Percentiles rank a stretch among this genome's conserved stretches.
phyloP scores from a whole-genome alignment of 2,888 invertebrate species.

The Lasioglossum malachurum region DNA sequence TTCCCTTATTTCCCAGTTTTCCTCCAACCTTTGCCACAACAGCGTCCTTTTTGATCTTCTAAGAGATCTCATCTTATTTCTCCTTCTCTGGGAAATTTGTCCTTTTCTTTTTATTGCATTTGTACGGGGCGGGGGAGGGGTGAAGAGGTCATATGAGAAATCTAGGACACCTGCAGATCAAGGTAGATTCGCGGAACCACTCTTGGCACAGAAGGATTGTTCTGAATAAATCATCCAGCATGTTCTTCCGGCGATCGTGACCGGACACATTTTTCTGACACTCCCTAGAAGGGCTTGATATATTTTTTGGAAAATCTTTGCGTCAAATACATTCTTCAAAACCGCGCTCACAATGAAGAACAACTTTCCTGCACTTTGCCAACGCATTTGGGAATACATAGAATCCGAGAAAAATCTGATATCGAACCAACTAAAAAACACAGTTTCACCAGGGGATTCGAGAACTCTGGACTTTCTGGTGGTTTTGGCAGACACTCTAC shows the following conservation, averaged over 20 bases:
- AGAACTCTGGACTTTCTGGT: background rate
- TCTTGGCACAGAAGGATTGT: background rate
- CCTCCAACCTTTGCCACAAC: background rate
- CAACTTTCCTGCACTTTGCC: background rate
- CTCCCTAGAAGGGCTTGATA: background rate
- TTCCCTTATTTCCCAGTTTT: background rate
- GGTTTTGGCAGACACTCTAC: background rate
- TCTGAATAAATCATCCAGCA: background rate
- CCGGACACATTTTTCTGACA: background rate
- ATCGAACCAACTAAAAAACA: background rate
- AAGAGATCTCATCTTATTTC: background rate
- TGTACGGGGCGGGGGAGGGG: background rate
- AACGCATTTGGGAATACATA: background rate
- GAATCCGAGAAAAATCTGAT: background rate
- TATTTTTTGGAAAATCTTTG: background rate
- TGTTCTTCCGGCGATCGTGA: background rate
- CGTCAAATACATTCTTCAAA: background rate
- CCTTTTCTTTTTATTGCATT: background rate
- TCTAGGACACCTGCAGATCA: slow-evolving; percentile 3
- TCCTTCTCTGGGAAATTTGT: background rate
- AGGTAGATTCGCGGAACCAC: background rate
- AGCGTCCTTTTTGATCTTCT: background rate
- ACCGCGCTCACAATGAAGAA: background rate
- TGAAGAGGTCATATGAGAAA: background rate
- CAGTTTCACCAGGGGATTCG: background rate